Evolutionary conservation across 2,797 vertebrate species (phyloP).

Genomic region (Sebastes kiyomatsui): DNA sequence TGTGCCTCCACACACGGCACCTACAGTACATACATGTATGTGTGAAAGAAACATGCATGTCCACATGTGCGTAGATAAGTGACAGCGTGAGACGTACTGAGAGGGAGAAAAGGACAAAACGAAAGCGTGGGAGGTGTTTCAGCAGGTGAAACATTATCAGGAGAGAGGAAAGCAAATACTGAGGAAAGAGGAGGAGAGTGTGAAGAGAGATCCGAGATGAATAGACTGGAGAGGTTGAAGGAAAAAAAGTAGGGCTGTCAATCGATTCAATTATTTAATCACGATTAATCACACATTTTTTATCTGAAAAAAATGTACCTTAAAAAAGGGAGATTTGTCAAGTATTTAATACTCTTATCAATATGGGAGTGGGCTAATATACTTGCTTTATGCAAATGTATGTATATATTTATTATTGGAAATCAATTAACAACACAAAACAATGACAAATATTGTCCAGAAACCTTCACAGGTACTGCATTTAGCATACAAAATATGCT

Average conservation of each 20-base stretch:
- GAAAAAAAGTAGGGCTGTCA: not conserved
- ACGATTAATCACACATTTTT: no score
- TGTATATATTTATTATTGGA: no score
- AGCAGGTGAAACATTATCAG: conserved; percentile 30
- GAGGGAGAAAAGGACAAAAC: not conserved
- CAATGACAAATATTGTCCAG: no score
- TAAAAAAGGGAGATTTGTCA: no score
- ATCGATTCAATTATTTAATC: no score
- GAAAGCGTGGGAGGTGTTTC: not conserved
- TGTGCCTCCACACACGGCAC: not conserved
- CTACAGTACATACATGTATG: not conserved
- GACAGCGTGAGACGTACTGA: not conserved
- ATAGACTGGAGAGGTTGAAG: not conserved
- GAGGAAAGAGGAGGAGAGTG: not conserved
- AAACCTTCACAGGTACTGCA: no score
- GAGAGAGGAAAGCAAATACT: conserved; percentile 4
- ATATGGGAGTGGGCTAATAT: no score
- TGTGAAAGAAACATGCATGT: not conserved
- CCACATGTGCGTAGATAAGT: not conserved
- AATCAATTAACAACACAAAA: no score
- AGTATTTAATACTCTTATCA: no score
- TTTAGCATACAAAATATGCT: no score
- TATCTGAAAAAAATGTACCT: no score
- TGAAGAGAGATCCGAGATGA: not conserved
- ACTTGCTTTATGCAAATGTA: no score